These are phyloP conservation scores for Myotis davidii DNA, from an alignment of 2,113 vertebrate genomes.

Conservation along the genomic window DNA sequence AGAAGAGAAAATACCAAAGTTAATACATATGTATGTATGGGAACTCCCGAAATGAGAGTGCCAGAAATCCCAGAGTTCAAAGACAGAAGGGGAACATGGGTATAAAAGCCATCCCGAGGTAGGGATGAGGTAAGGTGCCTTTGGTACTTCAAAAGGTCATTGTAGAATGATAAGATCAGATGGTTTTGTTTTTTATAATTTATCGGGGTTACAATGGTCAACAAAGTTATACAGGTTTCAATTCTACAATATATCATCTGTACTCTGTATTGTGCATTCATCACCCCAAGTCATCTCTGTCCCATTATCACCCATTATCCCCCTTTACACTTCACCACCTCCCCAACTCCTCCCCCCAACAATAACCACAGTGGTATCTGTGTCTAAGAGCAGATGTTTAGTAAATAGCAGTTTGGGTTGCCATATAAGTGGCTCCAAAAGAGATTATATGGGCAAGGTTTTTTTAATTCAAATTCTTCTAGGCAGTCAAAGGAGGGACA, in stretches of 20 bases:
- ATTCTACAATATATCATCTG: too few species aligned
- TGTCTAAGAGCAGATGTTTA: not conserved
- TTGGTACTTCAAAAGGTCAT: not conserved
- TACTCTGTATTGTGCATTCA: too few species aligned
- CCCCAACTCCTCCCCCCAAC: too few species aligned
- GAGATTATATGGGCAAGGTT: not conserved
- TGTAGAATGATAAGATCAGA: not conserved
- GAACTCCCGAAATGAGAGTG: not conserved
- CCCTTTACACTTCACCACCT: too few species aligned
- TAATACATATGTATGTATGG: not conserved
- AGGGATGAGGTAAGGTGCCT: not conserved
- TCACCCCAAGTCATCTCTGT: too few species aligned
- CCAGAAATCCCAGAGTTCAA: not conserved
- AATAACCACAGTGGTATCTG: too few species aligned
- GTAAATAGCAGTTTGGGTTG: not conserved
- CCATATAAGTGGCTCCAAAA: not conserved
- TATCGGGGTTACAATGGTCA: too few species aligned
- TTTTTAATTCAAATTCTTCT: not conserved
- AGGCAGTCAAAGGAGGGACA: not conserved
- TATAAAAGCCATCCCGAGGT: not conserved
- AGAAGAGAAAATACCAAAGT: not conserved
- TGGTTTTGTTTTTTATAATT: not conserved
- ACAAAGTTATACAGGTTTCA: too few species aligned
- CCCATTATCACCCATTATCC: too few species aligned
- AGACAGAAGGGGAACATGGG: not conserved